Conservation (phyloP, 2,797 vertebrate species). For the Crypturellus tataupa region DNA sequence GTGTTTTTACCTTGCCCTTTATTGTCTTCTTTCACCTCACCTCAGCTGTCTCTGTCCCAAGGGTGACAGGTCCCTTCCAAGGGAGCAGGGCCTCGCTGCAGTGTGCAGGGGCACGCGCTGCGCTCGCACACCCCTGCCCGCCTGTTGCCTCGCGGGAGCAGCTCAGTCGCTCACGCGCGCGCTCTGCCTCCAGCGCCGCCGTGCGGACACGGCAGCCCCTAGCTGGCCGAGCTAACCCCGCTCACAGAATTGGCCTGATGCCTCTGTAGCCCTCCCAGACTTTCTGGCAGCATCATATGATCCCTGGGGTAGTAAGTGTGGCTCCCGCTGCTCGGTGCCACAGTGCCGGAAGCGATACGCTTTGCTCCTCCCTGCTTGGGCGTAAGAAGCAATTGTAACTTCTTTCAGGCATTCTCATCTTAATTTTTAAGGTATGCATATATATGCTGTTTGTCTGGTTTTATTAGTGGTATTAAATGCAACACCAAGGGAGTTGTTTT, state of each 20-base stretch:
- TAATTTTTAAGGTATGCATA: not conserved
- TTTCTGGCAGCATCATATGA: fast-evolving
- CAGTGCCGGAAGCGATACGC: fast-evolving
- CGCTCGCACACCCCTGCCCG: too few relatives aligned
- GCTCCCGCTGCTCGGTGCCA: not conserved
- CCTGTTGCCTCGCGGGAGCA: not conserved
- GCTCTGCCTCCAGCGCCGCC: conserved; percentile 28
- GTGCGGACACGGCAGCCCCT: not conserved
- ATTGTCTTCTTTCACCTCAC: not conserved
- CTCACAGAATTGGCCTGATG: not conserved
- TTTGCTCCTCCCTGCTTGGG: not conserved
- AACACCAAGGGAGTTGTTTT: not conserved
- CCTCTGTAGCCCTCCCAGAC: not conserved
- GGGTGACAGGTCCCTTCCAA: not conserved
- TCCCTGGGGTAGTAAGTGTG: fast-evolving
- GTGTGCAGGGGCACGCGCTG: fast-evolving
- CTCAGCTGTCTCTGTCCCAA: not conserved
- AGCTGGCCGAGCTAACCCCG: too few relatives aligned
- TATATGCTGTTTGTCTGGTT: not conserved
- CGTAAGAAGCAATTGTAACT: not conserved
- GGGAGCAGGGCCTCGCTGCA: not conserved
- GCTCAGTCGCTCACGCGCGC: fast-evolving
- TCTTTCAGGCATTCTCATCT: not conserved
- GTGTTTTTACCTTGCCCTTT: fast-evolving
- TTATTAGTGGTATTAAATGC: not conserved